phyloP scores from a whole-genome alignment of 2,888 invertebrate species.

The Petrolisthes manimaculis region DNA sequence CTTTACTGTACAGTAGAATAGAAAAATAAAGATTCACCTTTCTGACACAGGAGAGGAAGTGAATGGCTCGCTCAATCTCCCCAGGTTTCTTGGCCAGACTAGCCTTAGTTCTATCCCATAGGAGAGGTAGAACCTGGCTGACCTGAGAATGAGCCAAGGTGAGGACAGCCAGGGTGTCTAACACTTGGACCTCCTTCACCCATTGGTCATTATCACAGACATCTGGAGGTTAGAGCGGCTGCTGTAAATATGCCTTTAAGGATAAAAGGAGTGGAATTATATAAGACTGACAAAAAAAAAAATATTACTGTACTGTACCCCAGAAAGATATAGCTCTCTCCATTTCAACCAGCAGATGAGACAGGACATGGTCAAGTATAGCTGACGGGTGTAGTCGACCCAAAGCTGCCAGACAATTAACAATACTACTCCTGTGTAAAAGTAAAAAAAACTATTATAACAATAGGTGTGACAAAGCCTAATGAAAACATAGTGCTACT shows the following conservation, averaged over 20 bases:
- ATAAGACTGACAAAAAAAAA: too few species aligned
- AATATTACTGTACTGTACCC: too few species aligned
- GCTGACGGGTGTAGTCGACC: slow-evolving; percentile 6
- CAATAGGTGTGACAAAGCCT: neutral
- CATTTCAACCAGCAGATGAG: slow-evolving; percentile 5
- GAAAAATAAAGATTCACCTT: slow-evolving; percentile 21
- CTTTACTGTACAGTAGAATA: too few species aligned
- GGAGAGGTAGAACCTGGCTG: slow-evolving; percentile 19
- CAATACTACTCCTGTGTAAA: neutral
- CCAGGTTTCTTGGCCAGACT: neutral
- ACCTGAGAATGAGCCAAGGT: slow-evolving; percentile 11
- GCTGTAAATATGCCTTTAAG: too few species aligned
- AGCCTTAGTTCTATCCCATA: slow-evolving; percentile 27
- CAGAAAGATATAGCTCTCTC: too few species aligned
- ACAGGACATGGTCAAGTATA: slow-evolving; percentile 13
- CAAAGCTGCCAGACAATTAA: slow-evolving; percentile 5
- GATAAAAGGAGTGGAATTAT: too few species aligned
- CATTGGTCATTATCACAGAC: neutral
- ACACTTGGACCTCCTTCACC: slow-evolving; percentile 16
- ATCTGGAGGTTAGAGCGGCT: neutral
- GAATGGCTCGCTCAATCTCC: neutral
- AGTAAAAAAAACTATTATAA: neutral
- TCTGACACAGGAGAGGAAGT: slow-evolving; percentile 27
- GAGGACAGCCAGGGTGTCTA: slow-evolving; percentile 42
- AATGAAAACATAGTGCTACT: neutral